Evolutionary conservation across 2,113 vertebrate genomes (phyloP).

Genomic region (Myodes glareolus): DNA sequence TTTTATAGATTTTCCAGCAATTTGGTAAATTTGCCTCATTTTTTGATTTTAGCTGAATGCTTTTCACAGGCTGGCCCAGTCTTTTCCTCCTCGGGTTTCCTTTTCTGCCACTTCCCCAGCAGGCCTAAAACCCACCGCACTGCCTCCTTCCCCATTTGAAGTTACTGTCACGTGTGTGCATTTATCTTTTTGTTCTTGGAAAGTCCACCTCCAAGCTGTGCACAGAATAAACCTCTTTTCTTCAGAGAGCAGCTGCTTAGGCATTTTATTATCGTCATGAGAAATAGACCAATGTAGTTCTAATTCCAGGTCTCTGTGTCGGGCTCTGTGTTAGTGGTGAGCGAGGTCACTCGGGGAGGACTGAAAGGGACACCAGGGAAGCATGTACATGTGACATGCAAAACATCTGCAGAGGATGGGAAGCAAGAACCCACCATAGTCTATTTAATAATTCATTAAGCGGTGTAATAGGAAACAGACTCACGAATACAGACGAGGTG

Average conservation of each 20-base stretch:
- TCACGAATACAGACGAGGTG: no score
- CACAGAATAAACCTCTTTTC: background rate
- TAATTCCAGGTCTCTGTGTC: background rate
- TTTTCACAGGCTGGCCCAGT: background rate
- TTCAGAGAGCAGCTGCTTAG: background rate
- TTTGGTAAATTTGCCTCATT: background rate
- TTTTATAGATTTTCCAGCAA: background rate
- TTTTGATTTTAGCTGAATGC: background rate
- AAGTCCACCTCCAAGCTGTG: background rate
- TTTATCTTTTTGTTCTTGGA: background rate
- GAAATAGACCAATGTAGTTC: background rate
- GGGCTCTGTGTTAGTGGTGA: background rate
- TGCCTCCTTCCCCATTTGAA: no score
- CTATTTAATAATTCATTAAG: no score
- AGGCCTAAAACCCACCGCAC: rapidly evolving
- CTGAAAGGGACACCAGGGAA: background rate
- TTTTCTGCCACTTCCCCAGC: background rate
- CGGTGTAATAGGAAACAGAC: no score
- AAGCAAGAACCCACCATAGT: no score
- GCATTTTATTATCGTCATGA: background rate
- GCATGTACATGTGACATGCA: background rate
- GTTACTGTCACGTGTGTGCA: background rate
- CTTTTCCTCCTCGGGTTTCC: background rate
- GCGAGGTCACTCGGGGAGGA: background rate
- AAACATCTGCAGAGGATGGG: no score